Evolutionary conservation across 2,797 vertebrate species (phyloP).

Genomic region (Aulostomus chinensis): DNA sequence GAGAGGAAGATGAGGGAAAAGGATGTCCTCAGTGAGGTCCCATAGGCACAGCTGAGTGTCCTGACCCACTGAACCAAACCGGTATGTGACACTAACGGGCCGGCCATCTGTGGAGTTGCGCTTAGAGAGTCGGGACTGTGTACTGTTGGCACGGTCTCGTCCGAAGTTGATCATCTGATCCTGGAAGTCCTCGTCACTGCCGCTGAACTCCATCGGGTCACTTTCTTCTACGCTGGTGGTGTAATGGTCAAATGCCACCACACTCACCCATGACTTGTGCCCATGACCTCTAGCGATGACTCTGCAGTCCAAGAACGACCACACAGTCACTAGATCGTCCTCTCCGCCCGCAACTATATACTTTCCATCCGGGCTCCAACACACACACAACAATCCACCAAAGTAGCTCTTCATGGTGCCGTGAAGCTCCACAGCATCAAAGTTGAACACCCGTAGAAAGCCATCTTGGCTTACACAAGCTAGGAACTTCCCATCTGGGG

Average conservation of each 20-base stretch:
- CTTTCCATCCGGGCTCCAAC: slow-evolving; percentile 96
- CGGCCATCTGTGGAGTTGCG: slow-evolving; percentile 96
- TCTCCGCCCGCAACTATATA: slow-evolving; percentile 96
- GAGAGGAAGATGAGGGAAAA: slow-evolving; percentile 95
- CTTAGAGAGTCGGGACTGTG: slow-evolving; percentile 94
- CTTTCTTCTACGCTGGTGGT: slow-evolving; percentile 95
- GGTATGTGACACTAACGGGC: slow-evolving; percentile 93
- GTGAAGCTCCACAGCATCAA: slow-evolving; percentile 95
- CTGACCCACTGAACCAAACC: slow-evolving; percentile 97
- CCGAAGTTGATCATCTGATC: slow-evolving; percentile 90
- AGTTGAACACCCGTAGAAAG: slow-evolving; percentile 95
- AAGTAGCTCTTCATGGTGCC: slow-evolving; percentile 99
- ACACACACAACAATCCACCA: slow-evolving; percentile 93
- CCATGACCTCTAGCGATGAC: slow-evolving; percentile 95
- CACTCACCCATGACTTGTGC: slow-evolving; percentile 97
- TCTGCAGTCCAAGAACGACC: slow-evolving; percentile 94
- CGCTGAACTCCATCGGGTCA: slow-evolving; percentile 94
- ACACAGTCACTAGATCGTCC: slow-evolving; percentile 96
- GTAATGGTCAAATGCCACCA: slow-evolving; percentile 95
- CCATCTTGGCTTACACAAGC: slow-evolving; percentile 97
- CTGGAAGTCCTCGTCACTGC: slow-evolving; percentile 98
- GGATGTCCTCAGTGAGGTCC: slow-evolving; percentile 98
- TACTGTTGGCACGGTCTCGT: slow-evolving; percentile 89
- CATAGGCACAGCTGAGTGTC: slow-evolving; percentile 97
- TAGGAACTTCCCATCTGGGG: slow-evolving; percentile 95